Percentiles rank a stretch among this genome's conserved stretches.
Evolutionary conservation across 2,888 invertebrate species (phyloP).

Genomic region (Hypena proboscidalis): DNA sequence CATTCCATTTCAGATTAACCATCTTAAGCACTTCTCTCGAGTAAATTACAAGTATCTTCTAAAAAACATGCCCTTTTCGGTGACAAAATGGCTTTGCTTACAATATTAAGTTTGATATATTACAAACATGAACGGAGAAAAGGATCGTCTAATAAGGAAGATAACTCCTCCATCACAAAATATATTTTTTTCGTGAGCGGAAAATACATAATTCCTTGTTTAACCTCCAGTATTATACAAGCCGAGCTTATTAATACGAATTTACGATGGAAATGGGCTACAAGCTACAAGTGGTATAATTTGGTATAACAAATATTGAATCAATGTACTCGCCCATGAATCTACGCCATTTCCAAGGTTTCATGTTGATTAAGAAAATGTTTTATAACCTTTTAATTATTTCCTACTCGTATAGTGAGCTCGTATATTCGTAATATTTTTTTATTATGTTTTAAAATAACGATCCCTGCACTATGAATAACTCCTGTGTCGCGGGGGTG

Average conservation of each 20-base stretch:
- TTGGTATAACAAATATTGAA: slow-evolving; percentile 7
- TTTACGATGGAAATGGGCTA: slow-evolving; percentile 16
- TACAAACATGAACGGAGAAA: slow-evolving; percentile 2
- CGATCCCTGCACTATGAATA: too few species aligned
- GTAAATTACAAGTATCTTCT: too few species aligned
- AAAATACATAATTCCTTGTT: slow-evolving; percentile 14
- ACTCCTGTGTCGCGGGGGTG: too few species aligned
- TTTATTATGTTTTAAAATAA: too few species aligned
- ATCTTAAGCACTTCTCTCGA: too few species aligned
- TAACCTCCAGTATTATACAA: slow-evolving; percentile 14
- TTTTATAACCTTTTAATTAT: too few species aligned
- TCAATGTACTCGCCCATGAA: neutral
- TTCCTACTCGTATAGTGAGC: too few species aligned
- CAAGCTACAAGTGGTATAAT: slow-evolving; percentile 13
- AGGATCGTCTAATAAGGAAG: slow-evolving; percentile 4
- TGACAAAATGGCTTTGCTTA: neutral
- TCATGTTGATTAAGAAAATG: too few species aligned
- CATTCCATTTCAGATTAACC: too few species aligned
- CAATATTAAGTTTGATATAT: slow-evolving; percentile 3
- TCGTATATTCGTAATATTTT: too few species aligned
- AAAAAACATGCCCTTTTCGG: too few species aligned
- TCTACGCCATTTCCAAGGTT: too few species aligned
- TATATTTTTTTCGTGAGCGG: slow-evolving; percentile 12
- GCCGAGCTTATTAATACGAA: slow-evolving; percentile 20
- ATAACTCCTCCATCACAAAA: slow-evolving; percentile 10